Percentiles rank a stretch among this genome's conserved stretches.
Evolutionary conservation across 2,888 invertebrate species (phyloP).

Genomic region (Standfussiana lucernea): DNA sequence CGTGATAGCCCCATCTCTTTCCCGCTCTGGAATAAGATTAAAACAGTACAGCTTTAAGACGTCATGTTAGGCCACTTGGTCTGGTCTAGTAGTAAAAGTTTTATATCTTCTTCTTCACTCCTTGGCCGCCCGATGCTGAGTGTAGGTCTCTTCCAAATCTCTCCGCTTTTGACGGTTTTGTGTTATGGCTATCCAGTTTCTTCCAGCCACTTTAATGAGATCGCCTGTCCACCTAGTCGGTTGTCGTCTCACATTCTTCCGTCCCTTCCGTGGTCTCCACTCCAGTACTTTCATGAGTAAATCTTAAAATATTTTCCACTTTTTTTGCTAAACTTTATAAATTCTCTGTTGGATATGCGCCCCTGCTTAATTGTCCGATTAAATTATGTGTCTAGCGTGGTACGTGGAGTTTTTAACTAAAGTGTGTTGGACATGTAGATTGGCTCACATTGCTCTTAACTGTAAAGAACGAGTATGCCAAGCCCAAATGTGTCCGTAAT

Average conservation of each 20-base stretch:
- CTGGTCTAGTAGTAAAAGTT: too few relatives aligned
- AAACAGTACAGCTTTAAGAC: too few relatives aligned
- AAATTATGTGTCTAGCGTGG: neutral
- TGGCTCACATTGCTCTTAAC: constrained; percentile 21
- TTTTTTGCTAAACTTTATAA: neutral
- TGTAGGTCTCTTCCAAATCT: neutral
- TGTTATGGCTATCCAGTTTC: neutral
- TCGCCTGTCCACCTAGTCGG: neutral
- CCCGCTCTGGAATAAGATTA: too few relatives aligned
- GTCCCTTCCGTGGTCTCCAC: too few relatives aligned
- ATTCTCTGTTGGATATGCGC: neutral
- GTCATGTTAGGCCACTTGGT: too few relatives aligned
- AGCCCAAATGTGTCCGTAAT: constrained; percentile 54
- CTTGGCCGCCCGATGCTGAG: neutral
- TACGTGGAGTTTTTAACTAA: neutral
- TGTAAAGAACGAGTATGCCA: constrained; percentile 25
- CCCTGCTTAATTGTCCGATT: neutral
- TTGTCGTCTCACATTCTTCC: too few relatives aligned
- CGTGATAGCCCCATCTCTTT: too few relatives aligned
- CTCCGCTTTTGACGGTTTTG: neutral
- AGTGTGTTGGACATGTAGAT: constrained; percentile 28
- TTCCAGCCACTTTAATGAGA: too few relatives aligned
- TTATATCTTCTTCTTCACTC: too few relatives aligned
- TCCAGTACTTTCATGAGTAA: neutral
- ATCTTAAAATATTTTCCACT: neutral